phyloP scores from a whole-genome alignment of 2,888 invertebrate species.

The Lepidocyrtoides sp. region DNA sequence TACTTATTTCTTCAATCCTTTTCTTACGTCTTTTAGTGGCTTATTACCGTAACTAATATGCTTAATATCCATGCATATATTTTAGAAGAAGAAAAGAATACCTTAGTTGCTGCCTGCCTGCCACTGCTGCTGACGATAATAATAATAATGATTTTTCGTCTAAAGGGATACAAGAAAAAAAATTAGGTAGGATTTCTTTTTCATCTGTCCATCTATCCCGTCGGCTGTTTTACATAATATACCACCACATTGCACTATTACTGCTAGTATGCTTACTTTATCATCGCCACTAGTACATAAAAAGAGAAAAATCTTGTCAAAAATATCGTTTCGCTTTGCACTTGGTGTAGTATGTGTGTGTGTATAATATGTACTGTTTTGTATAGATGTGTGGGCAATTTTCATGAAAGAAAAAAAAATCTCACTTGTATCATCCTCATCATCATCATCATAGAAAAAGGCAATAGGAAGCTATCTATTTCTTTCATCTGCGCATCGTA shows the following conservation, averaged over 20 bases:
- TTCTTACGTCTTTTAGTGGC: slow-evolving; percentile 15
- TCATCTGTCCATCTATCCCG: slow-evolving; percentile 65
- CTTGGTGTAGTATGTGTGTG: slow-evolving; percentile 3
- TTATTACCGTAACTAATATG: slow-evolving; percentile 79
- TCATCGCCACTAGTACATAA: too few species aligned
- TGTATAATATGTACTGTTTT: too few species aligned
- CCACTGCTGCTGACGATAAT: slow-evolving; percentile 21
- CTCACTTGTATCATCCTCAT: not conserved
- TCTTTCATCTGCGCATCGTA: slow-evolving; percentile 68
- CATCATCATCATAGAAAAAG: too few species aligned
- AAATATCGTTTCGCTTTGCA: slow-evolving; percentile 23
- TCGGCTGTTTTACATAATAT: slow-evolving; percentile 71
- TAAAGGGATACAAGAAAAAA: not conserved
- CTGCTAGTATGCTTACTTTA: too few species aligned
- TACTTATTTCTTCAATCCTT: slow-evolving; percentile 49
- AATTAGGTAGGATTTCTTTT: slow-evolving; percentile 70
- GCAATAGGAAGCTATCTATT: slow-evolving; percentile 76
- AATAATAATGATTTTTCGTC: slow-evolving; percentile 1
- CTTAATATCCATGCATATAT: slow-evolving; percentile 76
- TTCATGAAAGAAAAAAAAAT: slow-evolving; percentile 14
- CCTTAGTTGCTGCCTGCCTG: not conserved
- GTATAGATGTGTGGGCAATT: slow-evolving; percentile 75
- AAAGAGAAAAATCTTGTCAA: not conserved
- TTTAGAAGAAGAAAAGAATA: slow-evolving; percentile 51
- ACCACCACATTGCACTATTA: slow-evolving; percentile 4